phyloP scores from a whole-genome alignment of 2,113 vertebrate genomes.

The Ictalurus furcatus region DNA sequence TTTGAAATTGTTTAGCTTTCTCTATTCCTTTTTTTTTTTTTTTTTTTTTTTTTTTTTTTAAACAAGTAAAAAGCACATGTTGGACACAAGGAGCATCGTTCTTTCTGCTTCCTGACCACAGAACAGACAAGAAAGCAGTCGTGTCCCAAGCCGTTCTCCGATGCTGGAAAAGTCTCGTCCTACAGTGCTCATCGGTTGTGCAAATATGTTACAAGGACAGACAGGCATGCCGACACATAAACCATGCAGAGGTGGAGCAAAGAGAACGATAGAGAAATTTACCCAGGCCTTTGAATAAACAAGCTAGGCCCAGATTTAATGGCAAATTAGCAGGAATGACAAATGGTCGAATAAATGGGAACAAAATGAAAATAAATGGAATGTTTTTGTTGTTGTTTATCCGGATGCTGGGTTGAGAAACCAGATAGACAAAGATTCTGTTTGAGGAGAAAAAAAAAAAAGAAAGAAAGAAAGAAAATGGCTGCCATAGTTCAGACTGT shows the following conservation, averaged over 20 bases:
- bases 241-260: constrained; percentile 78
- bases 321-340: constrained; percentile 74
- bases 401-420: constrained; percentile 44
- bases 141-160: constrained; percentile 39
- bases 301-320: constrained; percentile 51
- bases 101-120: constrained; percentile 53
- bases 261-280: constrained; percentile 54
- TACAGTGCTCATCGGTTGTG: constrained; percentile 71
- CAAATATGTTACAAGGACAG: constrained; percentile 69
- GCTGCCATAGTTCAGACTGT: constrained; percentile 43
- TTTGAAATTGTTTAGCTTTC: constrained; percentile 39
- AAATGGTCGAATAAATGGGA: constrained; percentile 51
- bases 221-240: constrained; percentile 82
- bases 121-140: constrained; percentile 49
- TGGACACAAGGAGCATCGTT: constrained; percentile 69
- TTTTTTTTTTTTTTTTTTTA: constrained; percentile 67
- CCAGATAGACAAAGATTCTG: constrained; percentile 37
- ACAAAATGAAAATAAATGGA: constrained; percentile 66
- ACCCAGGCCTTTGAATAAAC: constrained; percentile 75
- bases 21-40: constrained; percentile 48
- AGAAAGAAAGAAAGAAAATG: constrained; percentile 10
- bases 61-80: constrained; percentile 81
- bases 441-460: constrained; percentile 15
- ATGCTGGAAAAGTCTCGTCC: constrained; percentile 67
- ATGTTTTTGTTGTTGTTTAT: constrained; percentile 58